Base-by-base conservation (phyloP, 2,797 vertebrate species). In the Florisuga fusca region DNA sequence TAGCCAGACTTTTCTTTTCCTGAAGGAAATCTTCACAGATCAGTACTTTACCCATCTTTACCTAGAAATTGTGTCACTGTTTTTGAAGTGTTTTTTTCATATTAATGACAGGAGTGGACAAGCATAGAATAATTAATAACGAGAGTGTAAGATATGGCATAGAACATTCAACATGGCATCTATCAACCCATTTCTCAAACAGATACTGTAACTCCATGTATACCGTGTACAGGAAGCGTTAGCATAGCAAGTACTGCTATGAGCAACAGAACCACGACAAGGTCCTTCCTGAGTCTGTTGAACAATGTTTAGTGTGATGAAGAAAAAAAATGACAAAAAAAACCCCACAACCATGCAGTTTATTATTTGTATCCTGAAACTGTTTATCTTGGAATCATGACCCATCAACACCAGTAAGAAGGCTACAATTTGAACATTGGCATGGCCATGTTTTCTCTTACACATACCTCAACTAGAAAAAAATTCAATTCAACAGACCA, bases 181-280 rank as follows among this genome's bases (percentile, higher is more conserved):
- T 41, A 53, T n/a, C 26, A 71, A 78, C 22, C 27, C 12, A 31
- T 61, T 61, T 91, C 87, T 43, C 58, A 89, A 59, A 71, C 45
- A n/a, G 59, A n/a, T 41, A 82, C 20, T 11, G 0, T 19, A 81
- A 85, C n/a, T 76, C 34, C 59, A 54, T 1, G 2, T 68, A 87
- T 55, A 95, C 10, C 19, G 21, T 8, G 23, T 64, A 90, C 84
- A 95, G 92, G 93, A 94, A 95, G 89, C 23, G 9, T 92, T 83
- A 94, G 78, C 91, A 94, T 43, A 95, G 84, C 84, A 94, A 92
- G 78, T 62, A 77, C 78, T 69, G 82, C 90, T 95, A 89, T 74
- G 90, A 96, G 95, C 94, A 97, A 96, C 85, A 97, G 96, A 96
- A 97, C 84, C 93, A 91, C 50, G 36, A 73, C 87, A 95, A 97